phyloP scores from a whole-genome alignment of 1,140 invertebrate genomes.

The Helicoverpa zea region DNA sequence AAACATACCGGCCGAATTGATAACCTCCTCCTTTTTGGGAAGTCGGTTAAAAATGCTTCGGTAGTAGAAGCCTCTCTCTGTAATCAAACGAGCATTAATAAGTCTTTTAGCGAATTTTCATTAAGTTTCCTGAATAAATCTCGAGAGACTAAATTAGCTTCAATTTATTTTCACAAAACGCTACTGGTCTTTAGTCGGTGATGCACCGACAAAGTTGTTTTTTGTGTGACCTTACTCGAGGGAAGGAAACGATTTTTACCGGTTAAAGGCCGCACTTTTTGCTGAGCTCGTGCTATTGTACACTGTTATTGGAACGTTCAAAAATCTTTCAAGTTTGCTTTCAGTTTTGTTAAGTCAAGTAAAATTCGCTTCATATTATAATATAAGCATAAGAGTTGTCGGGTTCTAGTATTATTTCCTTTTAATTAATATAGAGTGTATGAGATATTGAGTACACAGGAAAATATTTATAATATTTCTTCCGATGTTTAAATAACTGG shows the following conservation, averaged over 20 bases:
- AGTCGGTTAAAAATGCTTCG: no score
- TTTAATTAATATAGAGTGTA: no score
- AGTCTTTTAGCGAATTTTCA: background rate
- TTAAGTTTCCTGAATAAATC: background rate
- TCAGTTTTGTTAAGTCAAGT: slow-evolving; percentile 25
- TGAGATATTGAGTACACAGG: background rate
- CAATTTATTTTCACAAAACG: slow-evolving; percentile 11
- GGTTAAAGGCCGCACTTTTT: slow-evolving; percentile 67
- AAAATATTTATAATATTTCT: background rate
- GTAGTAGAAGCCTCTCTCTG: no score
- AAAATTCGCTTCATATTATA: background rate
- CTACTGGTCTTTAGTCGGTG: slow-evolving; percentile 18
- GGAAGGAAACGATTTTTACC: slow-evolving; percentile 73
- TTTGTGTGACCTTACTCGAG: slow-evolving; percentile 56
- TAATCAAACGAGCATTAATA: no score
- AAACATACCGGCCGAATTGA: no score
- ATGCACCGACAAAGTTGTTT: slow-evolving; percentile 20
- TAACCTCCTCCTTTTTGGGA: no score
- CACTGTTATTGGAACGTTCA: slow-evolving; percentile 16
- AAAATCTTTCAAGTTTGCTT: slow-evolving; percentile 9
- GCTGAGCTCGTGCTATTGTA: slow-evolving; percentile 24
- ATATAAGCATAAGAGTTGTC: no score
- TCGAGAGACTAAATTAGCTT: background rate
- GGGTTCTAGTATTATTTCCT: no score
- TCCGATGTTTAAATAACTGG: background rate